Conservation (phyloP, 1,140 invertebrate species). For the Meloidogyne exigua region DNA sequence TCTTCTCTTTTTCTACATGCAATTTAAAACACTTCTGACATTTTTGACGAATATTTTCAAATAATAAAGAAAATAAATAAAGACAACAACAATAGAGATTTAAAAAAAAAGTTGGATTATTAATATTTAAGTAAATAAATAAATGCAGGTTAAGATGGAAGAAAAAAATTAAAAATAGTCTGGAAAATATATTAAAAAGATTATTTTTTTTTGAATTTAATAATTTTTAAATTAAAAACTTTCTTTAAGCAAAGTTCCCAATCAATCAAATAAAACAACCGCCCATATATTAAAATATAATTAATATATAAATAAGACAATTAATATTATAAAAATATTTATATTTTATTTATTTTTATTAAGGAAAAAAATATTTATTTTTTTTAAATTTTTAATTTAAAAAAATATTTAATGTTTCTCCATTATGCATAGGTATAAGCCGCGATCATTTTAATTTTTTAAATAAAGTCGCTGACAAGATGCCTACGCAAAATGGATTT, state of each 20-base stretch:
- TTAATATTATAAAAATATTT: no score
- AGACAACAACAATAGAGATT: background rate
- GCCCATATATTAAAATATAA: no score
- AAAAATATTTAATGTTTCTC: background rate
- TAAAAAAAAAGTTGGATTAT: background rate
- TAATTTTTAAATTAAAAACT: no score
- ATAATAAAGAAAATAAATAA: background rate
- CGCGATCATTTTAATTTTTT: background rate
- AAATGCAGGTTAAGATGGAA: no score
- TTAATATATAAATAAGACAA: no score
- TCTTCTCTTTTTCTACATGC: background rate
- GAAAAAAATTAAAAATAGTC: no score
- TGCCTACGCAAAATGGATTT: slow-evolving; percentile 26
- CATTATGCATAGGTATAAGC: slow-evolving; percentile 23
- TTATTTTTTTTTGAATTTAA: no score
- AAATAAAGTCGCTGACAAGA: slow-evolving; percentile 19
- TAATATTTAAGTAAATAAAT: background rate
- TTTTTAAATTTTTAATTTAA: background rate
- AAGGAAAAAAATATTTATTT: no score
- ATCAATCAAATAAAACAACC: background rate
- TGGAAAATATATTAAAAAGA: no score
- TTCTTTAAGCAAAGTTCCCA: background rate
- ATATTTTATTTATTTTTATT: no score
- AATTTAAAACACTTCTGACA: slow-evolving; percentile 2
- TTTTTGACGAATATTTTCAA: background rate